These are phyloP conservation scores for Phortica okadai DNA, from an alignment of 2,888 invertebrate genomes.

Conservation along the genomic window DNA sequence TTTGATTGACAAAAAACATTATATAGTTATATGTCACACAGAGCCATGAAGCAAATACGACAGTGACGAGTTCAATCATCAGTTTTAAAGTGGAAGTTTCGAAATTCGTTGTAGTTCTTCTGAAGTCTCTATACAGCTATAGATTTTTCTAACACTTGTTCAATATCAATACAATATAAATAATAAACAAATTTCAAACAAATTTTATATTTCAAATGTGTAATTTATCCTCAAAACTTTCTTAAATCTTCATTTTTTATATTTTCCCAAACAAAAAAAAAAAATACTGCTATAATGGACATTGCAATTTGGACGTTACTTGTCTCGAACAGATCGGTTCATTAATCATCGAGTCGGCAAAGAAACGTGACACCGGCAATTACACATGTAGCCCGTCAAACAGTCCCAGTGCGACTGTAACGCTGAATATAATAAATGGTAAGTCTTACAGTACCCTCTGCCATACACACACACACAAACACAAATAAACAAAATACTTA, in stretches of 20 bases:
- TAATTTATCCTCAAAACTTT: neutral
- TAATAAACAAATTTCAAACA: too few relatives aligned
- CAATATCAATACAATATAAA: too few relatives aligned
- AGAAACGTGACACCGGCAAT: constrained; percentile 80
- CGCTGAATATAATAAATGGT: constrained; percentile 95
- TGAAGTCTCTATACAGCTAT: too few relatives aligned
- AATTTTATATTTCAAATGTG: neutral
- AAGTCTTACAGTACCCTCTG: constrained; percentile 71
- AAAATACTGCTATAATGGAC: neutral
- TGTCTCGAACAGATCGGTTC: constrained; percentile 73
- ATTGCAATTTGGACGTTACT: constrained; percentile 1
- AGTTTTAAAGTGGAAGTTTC: too few relatives aligned
- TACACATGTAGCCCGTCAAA: constrained; percentile 98
- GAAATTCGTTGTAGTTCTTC: too few relatives aligned
- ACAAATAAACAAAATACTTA: too few relatives aligned
- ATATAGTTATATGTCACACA: too few relatives aligned
- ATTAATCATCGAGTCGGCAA: constrained; percentile 77
- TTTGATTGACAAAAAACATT: too few relatives aligned
- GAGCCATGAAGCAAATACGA: too few relatives aligned
- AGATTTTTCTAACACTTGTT: too few relatives aligned
- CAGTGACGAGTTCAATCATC: too few relatives aligned
- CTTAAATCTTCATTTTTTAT: neutral
- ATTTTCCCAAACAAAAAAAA: neutral
- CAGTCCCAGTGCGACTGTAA: constrained; percentile 91
- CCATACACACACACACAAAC: neutral